Percentiles rank a stretch among this genome's conserved stretches.
Conservation (phyloP, 2,888 invertebrate genomes). For the Druceiella hillmani region DNA sequence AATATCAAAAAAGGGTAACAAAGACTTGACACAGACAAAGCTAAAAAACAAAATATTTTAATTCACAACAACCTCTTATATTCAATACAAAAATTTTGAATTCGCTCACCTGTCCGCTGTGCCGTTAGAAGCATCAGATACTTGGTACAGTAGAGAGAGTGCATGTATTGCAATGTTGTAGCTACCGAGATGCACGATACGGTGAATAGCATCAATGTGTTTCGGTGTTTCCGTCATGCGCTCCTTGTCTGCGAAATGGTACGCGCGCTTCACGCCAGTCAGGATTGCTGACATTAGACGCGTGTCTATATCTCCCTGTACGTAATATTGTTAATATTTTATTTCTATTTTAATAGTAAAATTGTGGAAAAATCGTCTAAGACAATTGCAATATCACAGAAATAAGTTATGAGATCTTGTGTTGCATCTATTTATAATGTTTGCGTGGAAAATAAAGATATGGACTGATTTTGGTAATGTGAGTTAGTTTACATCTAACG, state of each 20-base stretch:
- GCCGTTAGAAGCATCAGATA: slow-evolving; percentile 43
- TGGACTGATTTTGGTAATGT: too few relatives aligned
- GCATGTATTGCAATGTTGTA: slow-evolving; percentile 55
- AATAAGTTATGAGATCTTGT: too few relatives aligned
- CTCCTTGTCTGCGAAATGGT: slow-evolving; percentile 71
- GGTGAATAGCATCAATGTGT: slow-evolving; percentile 69
- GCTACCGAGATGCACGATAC: slow-evolving; percentile 67
- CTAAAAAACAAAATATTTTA: too few relatives aligned
- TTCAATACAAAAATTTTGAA: neutral
- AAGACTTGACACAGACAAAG: too few relatives aligned
- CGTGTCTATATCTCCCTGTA: slow-evolving; percentile 67
- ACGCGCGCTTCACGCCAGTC: slow-evolving; percentile 76
- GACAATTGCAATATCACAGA: too few relatives aligned
- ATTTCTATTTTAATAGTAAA: too few relatives aligned
- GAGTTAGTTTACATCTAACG: too few relatives aligned
- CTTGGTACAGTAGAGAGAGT: slow-evolving; percentile 48
- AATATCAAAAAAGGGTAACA: too few relatives aligned
- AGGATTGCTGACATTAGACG: slow-evolving; percentile 73
- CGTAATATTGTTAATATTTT: too few relatives aligned
- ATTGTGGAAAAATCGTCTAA: too few relatives aligned
- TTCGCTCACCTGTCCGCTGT: slow-evolving; percentile 53
- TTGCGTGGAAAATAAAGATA: neutral
- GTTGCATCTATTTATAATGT: too few relatives aligned
- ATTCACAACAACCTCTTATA: too few relatives aligned
- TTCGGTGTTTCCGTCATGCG: slow-evolving; percentile 47